These are phyloP conservation scores for Mesocentrotus franciscanus DNA, from an alignment of 53 echinoderm and acorn worm genomes.

Conservation along the genomic window DNA sequence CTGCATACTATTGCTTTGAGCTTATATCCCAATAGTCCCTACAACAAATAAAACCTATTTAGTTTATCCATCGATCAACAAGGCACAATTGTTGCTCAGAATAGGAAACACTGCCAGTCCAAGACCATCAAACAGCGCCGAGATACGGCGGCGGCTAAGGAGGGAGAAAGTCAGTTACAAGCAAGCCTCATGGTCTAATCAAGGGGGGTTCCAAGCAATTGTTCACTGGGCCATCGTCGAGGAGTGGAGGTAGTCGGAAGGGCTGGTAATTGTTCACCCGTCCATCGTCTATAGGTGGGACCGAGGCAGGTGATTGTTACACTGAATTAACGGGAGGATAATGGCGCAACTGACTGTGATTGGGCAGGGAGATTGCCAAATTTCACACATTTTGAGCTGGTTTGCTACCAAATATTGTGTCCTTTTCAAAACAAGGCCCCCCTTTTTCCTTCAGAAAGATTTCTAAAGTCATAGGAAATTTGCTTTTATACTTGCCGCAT, in stretches of 20 bases:
- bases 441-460: neutral
- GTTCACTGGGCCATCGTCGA: constrained; percentile 13
- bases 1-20: neutral
- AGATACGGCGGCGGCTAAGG: constrained; percentile 1
- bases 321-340: constrained; percentile 27
- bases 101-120: constrained; percentile 12
- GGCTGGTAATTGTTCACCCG: constrained; percentile 55
- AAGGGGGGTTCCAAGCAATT: constrained; percentile 39
- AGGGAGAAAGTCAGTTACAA: constrained; percentile 4
- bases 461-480: neutral
- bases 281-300: constrained; percentile 46
- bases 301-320: constrained; percentile 52
- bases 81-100: constrained; percentile 20
- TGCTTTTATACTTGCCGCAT: neutral
- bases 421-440: neutral
- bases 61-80: neutral
- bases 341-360: constrained; percentile 54
- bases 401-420: constrained; percentile 22
- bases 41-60: constrained; percentile 1
- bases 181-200: constrained; percentile 25
- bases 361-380: constrained; percentile 31
- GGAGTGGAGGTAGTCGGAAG: constrained; percentile 37
- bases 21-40: neutral
- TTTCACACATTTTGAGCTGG: constrained; percentile 38
- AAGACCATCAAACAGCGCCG: constrained; percentile 41